A percentile compares a stretch with the other conserved stretches of the same genome.
phyloP scores from a whole-genome alignment of 35 echinoderm and acorn worm species.

The Holothuria glaberrima region DNA sequence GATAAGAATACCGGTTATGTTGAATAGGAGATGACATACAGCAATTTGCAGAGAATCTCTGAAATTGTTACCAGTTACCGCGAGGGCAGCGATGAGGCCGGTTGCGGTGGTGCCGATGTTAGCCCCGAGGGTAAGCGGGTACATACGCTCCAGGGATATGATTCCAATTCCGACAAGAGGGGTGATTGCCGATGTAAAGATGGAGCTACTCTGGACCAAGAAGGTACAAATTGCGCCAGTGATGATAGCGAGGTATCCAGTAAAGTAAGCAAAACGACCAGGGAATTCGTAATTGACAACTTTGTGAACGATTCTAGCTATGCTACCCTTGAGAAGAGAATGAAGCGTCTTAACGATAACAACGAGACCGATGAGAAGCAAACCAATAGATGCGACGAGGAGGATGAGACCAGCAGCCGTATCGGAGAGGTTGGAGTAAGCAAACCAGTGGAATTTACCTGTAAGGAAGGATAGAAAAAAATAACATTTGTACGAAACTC shows the following conservation, averaged over 20 bases:
- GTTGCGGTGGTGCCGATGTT: conserved; percentile 97
- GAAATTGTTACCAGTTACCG: conserved; percentile 73
- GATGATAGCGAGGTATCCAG: too few relatives aligned
- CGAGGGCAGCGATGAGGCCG: conserved; percentile 81
- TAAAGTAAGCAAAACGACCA: conserved; percentile 38
- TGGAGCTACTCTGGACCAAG: conserved; percentile 70
- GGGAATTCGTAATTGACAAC: conserved; percentile 63
- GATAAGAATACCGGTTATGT: conserved; percentile 86
- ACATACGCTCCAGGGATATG: conserved; percentile 80
- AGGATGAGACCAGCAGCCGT: conserved; percentile 39
- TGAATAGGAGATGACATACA: conserved; percentile 92
- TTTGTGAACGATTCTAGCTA: conserved; percentile 50
- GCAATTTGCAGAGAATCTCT: conserved; percentile 87
- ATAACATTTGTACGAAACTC: too few relatives aligned
- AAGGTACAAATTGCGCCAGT: conserved; percentile 64
- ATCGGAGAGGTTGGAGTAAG: conserved; percentile 20
- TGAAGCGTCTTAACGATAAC: conserved; percentile 59
- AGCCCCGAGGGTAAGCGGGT: conserved; percentile 88
- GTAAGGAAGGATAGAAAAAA: too few relatives aligned
- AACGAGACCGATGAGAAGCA: conserved; percentile 53
- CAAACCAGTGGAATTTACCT: conserved; percentile 70
- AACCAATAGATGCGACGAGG: conserved; percentile 20
- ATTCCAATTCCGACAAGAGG: conserved; percentile 72
- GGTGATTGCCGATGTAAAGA: conserved; percentile 67
- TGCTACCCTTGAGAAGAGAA: conserved; percentile 46